Base-by-base conservation (phyloP, 2,797 vertebrate genomes). In the Chaetophractus vellerosus region DNA sequence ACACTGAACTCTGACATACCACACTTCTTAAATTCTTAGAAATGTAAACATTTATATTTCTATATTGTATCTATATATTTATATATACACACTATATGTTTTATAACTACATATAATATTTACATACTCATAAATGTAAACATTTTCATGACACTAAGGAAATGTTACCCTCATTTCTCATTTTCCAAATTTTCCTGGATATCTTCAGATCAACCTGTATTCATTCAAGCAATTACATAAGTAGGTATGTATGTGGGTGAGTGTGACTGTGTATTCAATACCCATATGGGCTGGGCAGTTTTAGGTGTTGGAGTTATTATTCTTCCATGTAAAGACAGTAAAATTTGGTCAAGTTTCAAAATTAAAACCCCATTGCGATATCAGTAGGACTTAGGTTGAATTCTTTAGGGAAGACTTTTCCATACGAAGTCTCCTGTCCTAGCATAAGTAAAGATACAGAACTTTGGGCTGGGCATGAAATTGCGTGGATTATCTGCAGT, bases 271-370 rank as follows among this genome's bases (percentile, higher is more conserved):
- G 38, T 26, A 55, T 55, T 78, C 80, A 81, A 36, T 14, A 28
- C n/a, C 90, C 66, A 76, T 12, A 75, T 8, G n/a, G 2, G 14
- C 41, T 59, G 78, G 11, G 55, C 59, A 36, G 19, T 38, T 41
- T 78, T 1, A 71, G 75, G 59, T 16, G 26, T 5, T 83, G 28
- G 52, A 72, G 66, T 66, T 91, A 63, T 66, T 91, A 57, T 52
- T 72, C 82, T 88, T 75, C 33, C 36, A 82, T 31, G 31, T 64
- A 76, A 89, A 78, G 41, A 96, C 76, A 78, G 68, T 45, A 91
- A 10, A 83, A 74, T 85, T 81, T 72, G 69, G 63, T 94, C 45
- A 83, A 75, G 52, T 79, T 93, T 91, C 59, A 76, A 93, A 91
- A 81, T 64, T 41, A 74, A 85, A 95, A 75, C 36, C 28, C 33